Conservation (phyloP, 2,888 invertebrate species). For the Meandrusa payeni region DNA sequence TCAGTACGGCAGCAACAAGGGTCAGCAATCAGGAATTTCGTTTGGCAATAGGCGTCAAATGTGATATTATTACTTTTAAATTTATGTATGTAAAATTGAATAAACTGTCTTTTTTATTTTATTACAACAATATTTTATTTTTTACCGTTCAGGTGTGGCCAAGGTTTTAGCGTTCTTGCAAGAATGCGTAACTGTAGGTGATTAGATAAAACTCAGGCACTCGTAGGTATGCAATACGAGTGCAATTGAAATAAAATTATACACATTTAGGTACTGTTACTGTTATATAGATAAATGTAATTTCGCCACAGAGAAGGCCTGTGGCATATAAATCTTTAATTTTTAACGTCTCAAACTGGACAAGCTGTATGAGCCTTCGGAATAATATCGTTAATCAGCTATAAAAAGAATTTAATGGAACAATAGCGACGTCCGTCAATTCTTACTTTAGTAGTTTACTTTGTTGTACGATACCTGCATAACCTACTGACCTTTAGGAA, state of each 20-base stretch:
- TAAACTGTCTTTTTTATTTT: constrained; percentile 55
- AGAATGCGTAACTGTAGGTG: constrained; percentile 32
- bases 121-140: constrained; percentile 31
- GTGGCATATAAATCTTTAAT: too few relatives aligned
- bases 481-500: constrained; percentile 35
- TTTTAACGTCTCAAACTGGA: too few relatives aligned
- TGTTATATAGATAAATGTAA: too few relatives aligned
- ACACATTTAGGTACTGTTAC: constrained; percentile 1
- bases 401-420: too few relatives aligned
- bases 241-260: constrained; percentile 28
- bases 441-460: too few relatives aligned
- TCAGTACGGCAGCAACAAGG: constrained; percentile 98
- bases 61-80: constrained; percentile 76
- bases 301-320: too few relatives aligned
- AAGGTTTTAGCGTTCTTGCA: constrained; percentile 29
- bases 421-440: too few relatives aligned
- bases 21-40: constrained; percentile 96
- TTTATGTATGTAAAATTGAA: constrained; percentile 40
- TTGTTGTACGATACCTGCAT: too few relatives aligned
- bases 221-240: constrained; percentile 25
- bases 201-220: constrained; percentile 45
- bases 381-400: too few relatives aligned
- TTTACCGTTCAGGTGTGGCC: constrained; percentile 37
- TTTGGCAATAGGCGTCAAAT: constrained; percentile 98
- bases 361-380: too few relatives aligned